Evolutionary conservation across 2,113 vertebrate genomes (phyloP), one percentile per base, ranked within the genome.

Genomic region (Crotalus tigris): DNA sequence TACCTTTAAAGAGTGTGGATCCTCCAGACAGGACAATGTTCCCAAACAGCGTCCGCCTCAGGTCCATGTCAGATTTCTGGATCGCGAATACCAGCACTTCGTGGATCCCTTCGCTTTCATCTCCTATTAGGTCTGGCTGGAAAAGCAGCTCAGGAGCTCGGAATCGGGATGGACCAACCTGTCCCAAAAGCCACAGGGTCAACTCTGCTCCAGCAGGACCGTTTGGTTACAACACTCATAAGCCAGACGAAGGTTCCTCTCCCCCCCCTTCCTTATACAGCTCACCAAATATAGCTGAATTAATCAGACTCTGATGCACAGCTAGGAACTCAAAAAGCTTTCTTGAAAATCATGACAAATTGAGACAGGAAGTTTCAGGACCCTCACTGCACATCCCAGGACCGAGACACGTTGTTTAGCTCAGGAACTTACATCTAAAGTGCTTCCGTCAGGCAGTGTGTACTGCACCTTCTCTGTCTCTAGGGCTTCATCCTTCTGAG

Each of bases 381-480:
- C 23, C 44, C 92, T 69, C 5, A 1, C 1, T 2, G 46, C n/a
- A 17, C 12, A 57, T 55, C 55, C 46, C 9, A 12, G 33, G 55
- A 49, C 3, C 46, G 0, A 1, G 59, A 2, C 1, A 4, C 1
- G 1, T 51, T n/a, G 39, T 4, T 58, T 2, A 29, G 24, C 2
- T 17, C 13, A 3, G 12, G 23, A 0, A 96, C 98, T 98, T 96
- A 98, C 98, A 4, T 99, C 98, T 26, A 99, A 97, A 12, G 96
- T 98, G 98, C 98, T 99, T 95, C 98, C 98, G 0, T 99, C 98
- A 0, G 98, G 98, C 29, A 99, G 97, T 0, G 98, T 98, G 88
- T 99, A 99, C 94, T 99, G 98, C 86, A 98, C 98, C 96, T 99
- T 99, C 98, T 99, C 98, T 0, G 98, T 98, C 95, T 99, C 98